Percentiles rank a stretch among this genome's conserved stretches.
These are phyloP conservation scores for Corythucha ciliata DNA, from an alignment of 2,888 invertebrate genomes.

Conservation along the genomic window DNA sequence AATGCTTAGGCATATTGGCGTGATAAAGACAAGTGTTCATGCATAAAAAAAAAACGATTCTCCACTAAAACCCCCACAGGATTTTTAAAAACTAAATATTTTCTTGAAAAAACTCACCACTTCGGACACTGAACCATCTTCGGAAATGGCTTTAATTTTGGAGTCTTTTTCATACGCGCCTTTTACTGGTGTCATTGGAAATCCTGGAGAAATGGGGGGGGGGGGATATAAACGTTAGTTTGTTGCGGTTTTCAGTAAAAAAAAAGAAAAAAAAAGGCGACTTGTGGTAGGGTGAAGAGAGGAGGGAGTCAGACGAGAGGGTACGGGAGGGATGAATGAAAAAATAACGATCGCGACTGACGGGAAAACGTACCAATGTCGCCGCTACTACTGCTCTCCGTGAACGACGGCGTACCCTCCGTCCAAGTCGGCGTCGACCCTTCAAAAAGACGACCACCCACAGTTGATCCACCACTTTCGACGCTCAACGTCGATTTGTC, in stretches of 20 bases:
- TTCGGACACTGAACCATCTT: slow-evolving; percentile 29
- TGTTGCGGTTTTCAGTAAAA: background rate
- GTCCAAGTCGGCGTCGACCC: slow-evolving; percentile 97
- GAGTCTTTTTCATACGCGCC: slow-evolving; percentile 31
- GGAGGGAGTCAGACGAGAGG: background rate
- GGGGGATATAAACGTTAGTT: background rate
- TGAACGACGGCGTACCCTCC: slow-evolving; percentile 95
- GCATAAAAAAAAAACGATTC: no score
- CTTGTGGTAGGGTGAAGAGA: background rate
- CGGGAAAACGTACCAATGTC: slow-evolving; percentile 60
- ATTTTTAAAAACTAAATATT: no score
- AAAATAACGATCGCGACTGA: background rate
- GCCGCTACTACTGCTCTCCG: slow-evolving; percentile 89
- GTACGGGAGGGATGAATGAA: background rate
- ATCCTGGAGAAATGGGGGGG: slow-evolving; percentile 43
- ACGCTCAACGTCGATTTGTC: slow-evolving; percentile 54
- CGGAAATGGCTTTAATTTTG: slow-evolving; percentile 30
- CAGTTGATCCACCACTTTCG: slow-evolving; percentile 49
- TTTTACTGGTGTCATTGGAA: slow-evolving; percentile 51
- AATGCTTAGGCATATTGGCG: no score
- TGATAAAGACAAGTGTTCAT: no score
- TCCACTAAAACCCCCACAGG: no score
- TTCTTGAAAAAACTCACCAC: slow-evolving; percentile 30
- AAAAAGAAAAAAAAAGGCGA: background rate
- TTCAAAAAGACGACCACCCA: slow-evolving; percentile 47